Evolutionary conservation across 2,797 vertebrate species (phyloP).

Genomic region (Nannoperca obscura): DNA sequence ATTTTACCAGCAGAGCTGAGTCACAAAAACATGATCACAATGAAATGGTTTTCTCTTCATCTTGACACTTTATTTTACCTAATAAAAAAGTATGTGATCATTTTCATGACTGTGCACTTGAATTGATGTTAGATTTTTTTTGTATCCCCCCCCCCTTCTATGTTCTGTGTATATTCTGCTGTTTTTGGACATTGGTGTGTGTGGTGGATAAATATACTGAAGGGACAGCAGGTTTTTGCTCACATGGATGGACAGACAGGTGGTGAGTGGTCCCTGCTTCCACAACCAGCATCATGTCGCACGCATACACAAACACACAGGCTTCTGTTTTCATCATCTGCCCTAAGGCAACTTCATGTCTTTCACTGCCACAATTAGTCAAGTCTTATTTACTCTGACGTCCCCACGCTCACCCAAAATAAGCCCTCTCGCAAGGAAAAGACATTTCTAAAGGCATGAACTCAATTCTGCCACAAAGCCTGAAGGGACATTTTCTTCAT

Average conservation of each 20-base stretch:
- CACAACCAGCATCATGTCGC: conserved; percentile 43
- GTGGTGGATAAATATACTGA: conserved; percentile 18
- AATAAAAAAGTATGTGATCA: neutral
- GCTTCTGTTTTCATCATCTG: conserved; percentile 44
- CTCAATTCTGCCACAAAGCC: conserved; percentile 42
- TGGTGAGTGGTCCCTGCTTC: conserved; percentile 56
- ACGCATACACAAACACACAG: conserved; percentile 43
- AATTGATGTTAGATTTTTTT: neutral
- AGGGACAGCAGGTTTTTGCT: conserved; percentile 65
- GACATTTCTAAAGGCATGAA: conserved; percentile 48
- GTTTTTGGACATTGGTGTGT: neutral
- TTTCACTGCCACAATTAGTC: conserved; percentile 54
- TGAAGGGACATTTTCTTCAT: conserved; percentile 34
- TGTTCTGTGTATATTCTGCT: conserved; percentile 1
- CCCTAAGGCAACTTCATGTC: conserved; percentile 43
- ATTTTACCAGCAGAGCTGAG: neutral
- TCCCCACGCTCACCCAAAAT: conserved; percentile 34
- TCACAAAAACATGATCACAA: neutral
- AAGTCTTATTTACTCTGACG: conserved; percentile 26
- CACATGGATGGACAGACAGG: conserved; percentile 66
- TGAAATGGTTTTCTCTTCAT: neutral
- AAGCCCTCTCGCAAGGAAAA: conserved; percentile 16
- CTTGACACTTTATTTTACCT: neutral
- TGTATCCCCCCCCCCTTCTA: no score
- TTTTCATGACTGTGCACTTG: neutral